A percentile compares a stretch with the other conserved stretches of the same genome.
These are phyloP conservation scores for Thalassoma bifasciatum DNA, from an alignment of 2,113 vertebrate genomes.

Conservation along the genomic window DNA sequence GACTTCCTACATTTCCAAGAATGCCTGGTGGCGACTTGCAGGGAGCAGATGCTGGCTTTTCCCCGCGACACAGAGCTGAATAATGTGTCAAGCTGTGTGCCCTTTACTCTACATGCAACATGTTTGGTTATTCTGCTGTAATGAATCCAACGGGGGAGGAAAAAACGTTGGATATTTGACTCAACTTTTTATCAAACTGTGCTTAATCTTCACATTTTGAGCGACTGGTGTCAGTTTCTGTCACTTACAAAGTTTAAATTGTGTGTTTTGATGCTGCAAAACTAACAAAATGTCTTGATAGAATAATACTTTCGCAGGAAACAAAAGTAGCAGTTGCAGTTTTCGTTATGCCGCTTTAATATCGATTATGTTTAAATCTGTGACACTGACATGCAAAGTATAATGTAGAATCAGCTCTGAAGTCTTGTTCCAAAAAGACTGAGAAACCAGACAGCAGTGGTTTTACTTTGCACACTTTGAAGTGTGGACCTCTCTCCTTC, in stretches of 20 bases:
- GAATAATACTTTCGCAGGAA: background rate
- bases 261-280: background rate
- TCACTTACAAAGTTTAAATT: background rate
- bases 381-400: background rate
- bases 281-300: background rate
- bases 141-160: slow-evolving; percentile 8
- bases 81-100: slow-evolving; percentile 50
- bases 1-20: slow-evolving; percentile 43
- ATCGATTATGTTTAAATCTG: background rate
- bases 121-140: slow-evolving; percentile 42
- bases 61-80: slow-evolving; percentile 40
- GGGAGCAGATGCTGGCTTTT: slow-evolving; percentile 55
- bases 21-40: slow-evolving; percentile 49
- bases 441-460: background rate
- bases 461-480: background rate
- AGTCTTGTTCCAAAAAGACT: background rate
- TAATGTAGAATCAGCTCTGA: background rate
- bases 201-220: background rate
- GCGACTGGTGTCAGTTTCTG: background rate
- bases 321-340: background rate
- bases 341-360: background rate
- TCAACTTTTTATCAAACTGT: background rate
- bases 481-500: background rate
- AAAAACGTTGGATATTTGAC: slow-evolving; percentile 1
- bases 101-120: slow-evolving; percentile 35